Evolutionary conservation across 2,888 invertebrate genomes (phyloP).

Genomic region (Chouioia cunea): DNA sequence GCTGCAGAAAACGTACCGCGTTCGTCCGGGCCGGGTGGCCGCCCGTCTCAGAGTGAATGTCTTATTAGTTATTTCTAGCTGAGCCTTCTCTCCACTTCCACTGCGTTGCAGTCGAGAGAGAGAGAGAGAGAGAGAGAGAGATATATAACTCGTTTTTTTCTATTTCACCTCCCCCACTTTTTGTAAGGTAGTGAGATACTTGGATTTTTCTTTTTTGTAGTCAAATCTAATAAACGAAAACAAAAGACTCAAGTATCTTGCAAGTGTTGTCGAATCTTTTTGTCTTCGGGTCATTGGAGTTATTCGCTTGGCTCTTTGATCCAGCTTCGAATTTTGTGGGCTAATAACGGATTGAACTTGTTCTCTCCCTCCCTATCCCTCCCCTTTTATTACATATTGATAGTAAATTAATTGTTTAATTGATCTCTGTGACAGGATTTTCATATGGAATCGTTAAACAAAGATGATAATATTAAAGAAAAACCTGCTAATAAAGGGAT

Average conservation of each 20-base stretch:
- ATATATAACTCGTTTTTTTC: too few relatives aligned
- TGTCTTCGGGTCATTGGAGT: background rate
- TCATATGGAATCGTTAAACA: background rate
- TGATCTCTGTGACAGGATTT: too few relatives aligned
- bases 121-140: too few relatives aligned
- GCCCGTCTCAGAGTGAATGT: slow-evolving; percentile 68
- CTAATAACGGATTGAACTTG: background rate
- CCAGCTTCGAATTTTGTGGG: too few relatives aligned
- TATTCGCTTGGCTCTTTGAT: background rate
- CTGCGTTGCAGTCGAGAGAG: too few relatives aligned
- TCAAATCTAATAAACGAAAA: too few relatives aligned
- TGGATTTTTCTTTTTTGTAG: too few relatives aligned
- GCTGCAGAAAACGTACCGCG: slow-evolving; percentile 63
- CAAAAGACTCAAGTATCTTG: too few relatives aligned
- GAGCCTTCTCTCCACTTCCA: slow-evolving; percentile 46
- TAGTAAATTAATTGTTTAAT: background rate
- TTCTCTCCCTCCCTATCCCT: background rate
- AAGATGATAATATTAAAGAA: background rate
- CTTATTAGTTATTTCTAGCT: slow-evolving; percentile 68
- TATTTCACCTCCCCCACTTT: background rate
- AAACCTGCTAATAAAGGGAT: background rate
- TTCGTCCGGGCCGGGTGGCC: slow-evolving; percentile 68
- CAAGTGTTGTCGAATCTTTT: too few relatives aligned
- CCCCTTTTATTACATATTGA: background rate
- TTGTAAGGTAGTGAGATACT: too few relatives aligned